Evolutionary conservation across 2,113 vertebrate species (phyloP).

Genomic region (Crotalus tigris): DNA sequence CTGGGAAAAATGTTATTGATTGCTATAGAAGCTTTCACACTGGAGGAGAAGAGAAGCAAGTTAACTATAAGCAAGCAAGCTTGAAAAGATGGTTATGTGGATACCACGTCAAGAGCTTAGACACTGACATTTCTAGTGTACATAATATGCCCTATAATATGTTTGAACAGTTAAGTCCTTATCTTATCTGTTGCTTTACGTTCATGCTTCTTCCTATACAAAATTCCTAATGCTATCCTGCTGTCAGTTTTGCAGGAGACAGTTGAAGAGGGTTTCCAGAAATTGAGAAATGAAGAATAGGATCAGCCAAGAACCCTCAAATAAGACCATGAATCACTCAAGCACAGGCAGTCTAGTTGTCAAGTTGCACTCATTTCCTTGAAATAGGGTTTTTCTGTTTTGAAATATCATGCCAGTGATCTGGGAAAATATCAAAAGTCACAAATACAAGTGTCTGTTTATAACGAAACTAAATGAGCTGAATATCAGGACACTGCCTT

Average conservation of each 20-base stretch:
- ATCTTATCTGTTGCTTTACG: background rate
- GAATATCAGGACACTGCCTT: background rate
- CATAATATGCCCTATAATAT: background rate
- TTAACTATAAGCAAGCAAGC: background rate
- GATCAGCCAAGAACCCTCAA: background rate
- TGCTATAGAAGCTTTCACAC: background rate
- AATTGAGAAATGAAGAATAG: background rate
- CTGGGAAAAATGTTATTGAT: background rate
- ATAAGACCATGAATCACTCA: background rate
- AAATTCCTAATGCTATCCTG: background rate
- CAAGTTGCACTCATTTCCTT: background rate
- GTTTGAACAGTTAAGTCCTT: background rate
- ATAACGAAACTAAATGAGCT: background rate
- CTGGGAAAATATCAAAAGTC: background rate
- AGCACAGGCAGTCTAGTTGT: background rate
- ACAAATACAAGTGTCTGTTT: background rate
- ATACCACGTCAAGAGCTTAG: background rate
- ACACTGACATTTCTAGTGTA: background rate
- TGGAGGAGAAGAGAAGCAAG: constrained; percentile 22
- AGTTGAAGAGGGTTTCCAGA: background rate
- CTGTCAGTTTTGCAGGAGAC: background rate
- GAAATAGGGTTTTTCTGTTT: background rate
- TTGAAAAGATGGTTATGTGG: background rate
- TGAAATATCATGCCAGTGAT: background rate
- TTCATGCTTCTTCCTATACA: background rate